phyloP scores from a whole-genome alignment of 2,797 vertebrate species.

The Mionectes olivaceus region DNA sequence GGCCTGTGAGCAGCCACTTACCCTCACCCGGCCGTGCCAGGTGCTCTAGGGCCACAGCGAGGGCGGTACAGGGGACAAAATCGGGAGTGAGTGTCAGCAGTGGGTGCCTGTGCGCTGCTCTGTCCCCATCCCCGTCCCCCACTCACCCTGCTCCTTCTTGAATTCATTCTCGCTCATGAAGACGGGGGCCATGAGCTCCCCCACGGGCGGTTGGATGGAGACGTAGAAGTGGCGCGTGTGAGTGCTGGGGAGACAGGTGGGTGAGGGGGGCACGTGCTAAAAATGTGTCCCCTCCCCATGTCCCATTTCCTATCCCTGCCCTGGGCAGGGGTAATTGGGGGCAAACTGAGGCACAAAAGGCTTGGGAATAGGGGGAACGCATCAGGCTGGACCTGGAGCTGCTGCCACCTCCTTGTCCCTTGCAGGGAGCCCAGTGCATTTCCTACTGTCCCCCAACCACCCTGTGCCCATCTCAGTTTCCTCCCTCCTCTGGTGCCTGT shows the following conservation, averaged over 20 bases:
- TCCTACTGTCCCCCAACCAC: neutral
- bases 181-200: conserved; percentile 92
- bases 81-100: neutral
- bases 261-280: neutral
- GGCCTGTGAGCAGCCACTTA: conserved; percentile 46
- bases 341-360: neutral
- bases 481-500: neutral
- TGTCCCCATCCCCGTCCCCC: rapidly evolving
- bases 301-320: neutral
- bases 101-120: rapidly evolving
- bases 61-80: conserved; percentile 57
- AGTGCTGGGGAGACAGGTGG: conserved; percentile 77
- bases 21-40: conserved; percentile 22
- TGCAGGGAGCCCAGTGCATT: neutral
- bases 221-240: conserved; percentile 94
- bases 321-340: neutral
- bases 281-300: neutral
- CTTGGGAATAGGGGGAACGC: neutral
- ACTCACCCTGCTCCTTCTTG: conserved; percentile 96
- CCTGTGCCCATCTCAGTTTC: neutral
- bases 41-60: conserved; percentile 25
- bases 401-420: neutral
- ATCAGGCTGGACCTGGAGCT: neutral
- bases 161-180: conserved; percentile 98
- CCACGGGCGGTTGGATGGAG: conserved; percentile 94